These are phyloP conservation scores for Elephantulus edwardii DNA, from an alignment of 2,113 vertebrate genomes.

Conservation along the genomic window DNA sequence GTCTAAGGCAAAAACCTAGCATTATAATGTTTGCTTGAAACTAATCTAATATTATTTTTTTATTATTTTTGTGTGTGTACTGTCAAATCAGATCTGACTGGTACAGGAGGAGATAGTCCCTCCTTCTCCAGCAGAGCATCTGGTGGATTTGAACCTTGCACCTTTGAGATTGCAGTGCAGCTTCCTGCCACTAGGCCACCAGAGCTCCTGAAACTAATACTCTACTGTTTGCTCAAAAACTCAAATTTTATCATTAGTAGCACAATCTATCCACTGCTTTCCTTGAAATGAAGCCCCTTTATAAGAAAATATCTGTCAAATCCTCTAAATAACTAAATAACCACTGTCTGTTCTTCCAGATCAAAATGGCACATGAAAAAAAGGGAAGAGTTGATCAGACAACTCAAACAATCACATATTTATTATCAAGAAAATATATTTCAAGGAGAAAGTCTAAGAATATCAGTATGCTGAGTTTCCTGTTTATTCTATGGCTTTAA, in stretches of 20 bases:
- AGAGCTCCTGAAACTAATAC: background rate
- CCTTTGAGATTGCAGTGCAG: no score
- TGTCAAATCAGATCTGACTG: no score
- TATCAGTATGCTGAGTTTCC: background rate
- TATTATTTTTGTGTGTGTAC: no score
- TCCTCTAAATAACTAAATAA: background rate
- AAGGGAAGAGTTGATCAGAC: background rate
- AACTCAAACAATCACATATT: background rate
- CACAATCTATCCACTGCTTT: constrained; percentile 11
- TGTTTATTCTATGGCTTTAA: constrained; percentile 17
- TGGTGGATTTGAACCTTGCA: no score
- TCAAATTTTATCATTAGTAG: constrained; percentile 7
- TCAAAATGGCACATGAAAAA: background rate
- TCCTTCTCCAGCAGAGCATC: no score
- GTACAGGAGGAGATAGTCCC: no score
- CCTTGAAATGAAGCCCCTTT: constrained; percentile 1
- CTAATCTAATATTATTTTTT: no score
- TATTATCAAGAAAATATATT: constrained; percentile 12
- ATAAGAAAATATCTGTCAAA: constrained; percentile 1
- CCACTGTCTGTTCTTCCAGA: background rate
- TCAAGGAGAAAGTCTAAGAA: constrained; percentile 24
- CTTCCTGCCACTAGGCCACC: no score
- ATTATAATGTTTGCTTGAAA: constrained; percentile 25
- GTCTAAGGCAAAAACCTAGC: background rate
- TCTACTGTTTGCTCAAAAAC: constrained; percentile 39